phyloP scores from a whole-genome alignment of 2,888 invertebrate genomes.

The Apodemia hepburni region DNA sequence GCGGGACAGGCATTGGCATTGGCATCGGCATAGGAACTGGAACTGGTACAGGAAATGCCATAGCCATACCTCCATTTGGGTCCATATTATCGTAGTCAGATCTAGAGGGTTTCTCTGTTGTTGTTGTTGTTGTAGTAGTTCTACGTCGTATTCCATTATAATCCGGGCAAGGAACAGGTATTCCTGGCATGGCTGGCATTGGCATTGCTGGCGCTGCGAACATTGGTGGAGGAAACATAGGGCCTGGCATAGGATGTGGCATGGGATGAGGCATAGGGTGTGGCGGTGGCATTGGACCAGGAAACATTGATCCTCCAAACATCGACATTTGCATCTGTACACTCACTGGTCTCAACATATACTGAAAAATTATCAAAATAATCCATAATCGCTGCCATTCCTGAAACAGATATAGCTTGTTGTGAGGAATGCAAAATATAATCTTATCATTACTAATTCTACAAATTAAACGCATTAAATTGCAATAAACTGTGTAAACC shows the following conservation, averaged over 20 bases:
- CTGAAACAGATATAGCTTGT: background rate
- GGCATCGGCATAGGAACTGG: slow-evolving; percentile 9
- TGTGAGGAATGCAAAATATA: background rate
- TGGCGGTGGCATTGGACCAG: slow-evolving; percentile 36
- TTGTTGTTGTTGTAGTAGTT: background rate
- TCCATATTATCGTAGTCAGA: background rate
- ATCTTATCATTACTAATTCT: too few species aligned
- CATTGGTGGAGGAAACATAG: slow-evolving; percentile 40
- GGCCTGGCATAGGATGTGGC: slow-evolving; percentile 36
- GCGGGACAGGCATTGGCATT: slow-evolving; percentile 4
- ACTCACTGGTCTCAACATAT: background rate
- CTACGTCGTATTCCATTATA: background rate
- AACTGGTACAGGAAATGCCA: slow-evolving; percentile 3
- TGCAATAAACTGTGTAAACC: too few species aligned
- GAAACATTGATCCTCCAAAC: slow-evolving; percentile 39
- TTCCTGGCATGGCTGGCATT: slow-evolving; percentile 17
- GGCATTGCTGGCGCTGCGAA: slow-evolving; percentile 33
- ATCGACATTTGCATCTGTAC: slow-evolving; percentile 1
- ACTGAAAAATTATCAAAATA: background rate
- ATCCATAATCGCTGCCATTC: slow-evolving; percentile 4
- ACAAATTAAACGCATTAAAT: too few species aligned
- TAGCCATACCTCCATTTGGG: background rate
- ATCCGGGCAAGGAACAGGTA: background rate
- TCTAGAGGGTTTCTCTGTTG: slow-evolving; percentile 1
- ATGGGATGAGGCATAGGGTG: slow-evolving; percentile 31